Evolutionary conservation across 2,113 vertebrate species (phyloP).

Genomic region (Eolophus roseicapilla): DNA sequence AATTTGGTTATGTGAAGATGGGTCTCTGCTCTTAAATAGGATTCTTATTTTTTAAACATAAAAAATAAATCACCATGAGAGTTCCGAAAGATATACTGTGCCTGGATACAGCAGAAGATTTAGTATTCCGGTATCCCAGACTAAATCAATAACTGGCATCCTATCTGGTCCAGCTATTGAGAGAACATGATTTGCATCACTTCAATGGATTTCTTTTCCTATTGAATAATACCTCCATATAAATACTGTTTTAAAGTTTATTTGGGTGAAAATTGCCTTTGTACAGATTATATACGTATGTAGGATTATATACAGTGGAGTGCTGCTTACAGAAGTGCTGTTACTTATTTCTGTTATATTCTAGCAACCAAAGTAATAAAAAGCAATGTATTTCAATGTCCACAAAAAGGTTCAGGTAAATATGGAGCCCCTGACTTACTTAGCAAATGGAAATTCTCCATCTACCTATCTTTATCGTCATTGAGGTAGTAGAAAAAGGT

Average conservation of each 20-base stretch:
- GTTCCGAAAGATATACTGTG: conserved; percentile 52
- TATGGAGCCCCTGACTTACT: neutral
- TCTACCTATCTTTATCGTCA: neutral
- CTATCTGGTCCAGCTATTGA: conserved; percentile 58
- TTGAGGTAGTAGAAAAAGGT: neutral
- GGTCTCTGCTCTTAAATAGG: neutral
- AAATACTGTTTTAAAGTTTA: conserved; percentile 45
- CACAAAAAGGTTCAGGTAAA: neutral
- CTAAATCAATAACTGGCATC: conserved; percentile 73
- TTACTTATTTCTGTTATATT: neutral
- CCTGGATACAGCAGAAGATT: conserved; percentile 65
- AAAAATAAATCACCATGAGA: conserved; percentile 37
- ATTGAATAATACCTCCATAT: conserved; percentile 22
- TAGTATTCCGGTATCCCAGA: conserved; percentile 60
- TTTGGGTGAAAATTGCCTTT: conserved; percentile 29
- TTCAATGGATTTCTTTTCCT: conserved; percentile 61
- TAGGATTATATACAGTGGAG: neutral
- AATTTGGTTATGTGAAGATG: neutral
- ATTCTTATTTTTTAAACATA: conserved; percentile 27
- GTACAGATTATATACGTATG: neutral
- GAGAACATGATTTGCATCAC: conserved; percentile 60
- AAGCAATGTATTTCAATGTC: neutral
- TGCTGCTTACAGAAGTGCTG: neutral
- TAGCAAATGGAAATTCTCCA: neutral
- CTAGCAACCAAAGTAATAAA: neutral